Evolutionary conservation across 23 tunicate species (phyloP).

Genomic region (Styela clava): DNA sequence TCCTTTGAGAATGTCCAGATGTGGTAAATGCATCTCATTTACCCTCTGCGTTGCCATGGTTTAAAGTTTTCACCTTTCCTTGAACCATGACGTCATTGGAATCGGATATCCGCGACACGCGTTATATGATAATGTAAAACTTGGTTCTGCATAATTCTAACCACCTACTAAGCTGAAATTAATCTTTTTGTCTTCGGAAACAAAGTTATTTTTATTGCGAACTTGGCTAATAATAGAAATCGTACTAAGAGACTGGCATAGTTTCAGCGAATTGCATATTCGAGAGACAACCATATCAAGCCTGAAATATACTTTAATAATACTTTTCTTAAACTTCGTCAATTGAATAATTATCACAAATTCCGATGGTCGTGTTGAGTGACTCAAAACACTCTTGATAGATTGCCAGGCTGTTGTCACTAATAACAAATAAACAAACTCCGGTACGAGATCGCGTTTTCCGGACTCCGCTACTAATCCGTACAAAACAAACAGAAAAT

Average conservation of each 20-base stretch:
- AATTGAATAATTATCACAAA: neutral
- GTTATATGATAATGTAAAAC: neutral
- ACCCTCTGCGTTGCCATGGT: no score
- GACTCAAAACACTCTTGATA: neutral
- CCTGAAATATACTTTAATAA: no score
- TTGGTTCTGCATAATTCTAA: neutral
- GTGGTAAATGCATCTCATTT: no score
- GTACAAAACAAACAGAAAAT: neutral
- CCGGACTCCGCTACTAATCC: neutral
- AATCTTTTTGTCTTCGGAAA: no score
- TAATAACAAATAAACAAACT: neutral
- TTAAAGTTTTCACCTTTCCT: slow-evolving; percentile 5
- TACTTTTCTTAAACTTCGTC: no score
- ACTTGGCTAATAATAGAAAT: no score
- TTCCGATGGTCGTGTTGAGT: neutral
- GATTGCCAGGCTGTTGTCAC: neutral
- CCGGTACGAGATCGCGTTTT: neutral
- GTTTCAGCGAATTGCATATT: no score
- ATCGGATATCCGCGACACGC: slow-evolving; percentile 4
- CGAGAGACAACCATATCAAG: no score
- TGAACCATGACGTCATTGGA: slow-evolving; percentile 25
- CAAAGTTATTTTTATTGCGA: no score
- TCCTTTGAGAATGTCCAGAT: slow-evolving; percentile 5
- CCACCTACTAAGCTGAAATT: neutral
- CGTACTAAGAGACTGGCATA: no score